phyloP scores from a whole-genome alignment of 2,888 invertebrate species.

The Drosophila kambysellisi region DNA sequence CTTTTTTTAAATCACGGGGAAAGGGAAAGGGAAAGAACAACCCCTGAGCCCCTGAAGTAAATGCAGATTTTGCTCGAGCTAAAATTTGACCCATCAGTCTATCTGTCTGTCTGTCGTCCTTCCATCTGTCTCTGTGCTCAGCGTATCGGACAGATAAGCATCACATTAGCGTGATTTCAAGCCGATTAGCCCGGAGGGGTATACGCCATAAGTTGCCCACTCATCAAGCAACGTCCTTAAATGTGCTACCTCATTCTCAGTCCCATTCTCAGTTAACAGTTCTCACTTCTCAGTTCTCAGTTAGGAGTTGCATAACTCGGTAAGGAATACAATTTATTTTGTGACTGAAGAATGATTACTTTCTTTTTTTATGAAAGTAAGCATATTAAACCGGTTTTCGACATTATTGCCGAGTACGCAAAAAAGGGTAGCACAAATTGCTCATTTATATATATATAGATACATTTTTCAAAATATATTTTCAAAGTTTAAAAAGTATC shows the following conservation, averaged over 20 bases:
- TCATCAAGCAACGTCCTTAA: conserved; percentile 51
- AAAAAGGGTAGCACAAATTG: neutral
- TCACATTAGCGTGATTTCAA: conserved; percentile 74
- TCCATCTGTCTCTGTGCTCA: conserved; percentile 18
- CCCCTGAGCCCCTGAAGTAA: conserved; percentile 39
- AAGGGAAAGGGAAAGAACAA: conserved; percentile 16
- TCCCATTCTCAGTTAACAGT: neutral
- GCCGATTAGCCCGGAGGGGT: conserved; percentile 58
- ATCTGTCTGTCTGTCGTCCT: neutral
- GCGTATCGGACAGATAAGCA: conserved; percentile 59
- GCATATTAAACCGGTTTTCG: neutral
- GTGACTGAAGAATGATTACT: neutral
- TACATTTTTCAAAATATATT: neutral
- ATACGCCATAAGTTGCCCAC: conserved; percentile 43
- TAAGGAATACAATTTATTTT: neutral
- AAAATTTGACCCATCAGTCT: conserved; percentile 40
- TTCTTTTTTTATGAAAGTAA: neutral
- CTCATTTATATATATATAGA: neutral
- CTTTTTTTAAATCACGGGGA: conserved; percentile 13
- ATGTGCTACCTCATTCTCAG: conserved; percentile 46
- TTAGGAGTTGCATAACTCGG: neutral
- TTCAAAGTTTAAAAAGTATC: neutral
- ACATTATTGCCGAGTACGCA: neutral
- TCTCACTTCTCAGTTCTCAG: neutral
- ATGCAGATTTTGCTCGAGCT: conserved; percentile 60